Evolutionary conservation across 2,113 vertebrate species (phyloP).

Genomic region (Gymnocephalus cernua): DNA sequence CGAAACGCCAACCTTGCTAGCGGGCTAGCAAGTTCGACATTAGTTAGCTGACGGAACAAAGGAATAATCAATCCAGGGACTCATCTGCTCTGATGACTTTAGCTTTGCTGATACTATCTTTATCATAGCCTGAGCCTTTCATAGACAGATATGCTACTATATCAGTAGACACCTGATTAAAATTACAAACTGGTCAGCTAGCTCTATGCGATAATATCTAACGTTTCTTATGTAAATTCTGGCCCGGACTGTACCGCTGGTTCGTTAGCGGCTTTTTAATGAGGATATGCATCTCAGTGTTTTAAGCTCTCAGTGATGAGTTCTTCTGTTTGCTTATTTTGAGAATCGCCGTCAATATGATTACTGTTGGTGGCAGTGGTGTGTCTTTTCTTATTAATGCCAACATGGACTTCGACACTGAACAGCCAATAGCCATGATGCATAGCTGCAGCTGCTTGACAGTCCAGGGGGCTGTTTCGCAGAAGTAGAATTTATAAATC

Average conservation of each 20-base stretch:
- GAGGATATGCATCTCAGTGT: conserved; percentile 3
- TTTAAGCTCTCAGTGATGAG: background rate
- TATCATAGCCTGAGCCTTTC: background rate
- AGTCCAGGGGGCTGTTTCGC: too few relatives aligned
- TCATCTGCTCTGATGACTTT: conserved; percentile 54
- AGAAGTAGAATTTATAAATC: too few relatives aligned
- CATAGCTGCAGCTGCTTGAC: conserved; percentile 3
- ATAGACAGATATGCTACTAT: background rate
- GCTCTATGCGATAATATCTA: background rate
- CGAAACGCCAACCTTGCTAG: conserved; percentile 43
- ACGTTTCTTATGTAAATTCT: conserved; percentile 12
- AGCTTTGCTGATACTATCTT: background rate
- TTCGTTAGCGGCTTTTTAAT: background rate
- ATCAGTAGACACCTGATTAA: background rate
- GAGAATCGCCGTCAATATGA: background rate
- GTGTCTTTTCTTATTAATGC: background rate
- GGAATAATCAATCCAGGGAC: conserved; percentile 76
- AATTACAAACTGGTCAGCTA: background rate
- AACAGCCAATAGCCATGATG: background rate
- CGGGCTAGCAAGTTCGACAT: conserved; percentile 69
- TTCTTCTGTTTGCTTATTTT: background rate
- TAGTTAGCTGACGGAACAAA: conserved; percentile 82
- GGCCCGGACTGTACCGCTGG: conserved; percentile 3
- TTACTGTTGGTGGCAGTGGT: background rate
- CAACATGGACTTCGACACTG: background rate